Conservation (phyloP, 2,888 invertebrate genomes). For the Amphipyra tragopoginis region DNA sequence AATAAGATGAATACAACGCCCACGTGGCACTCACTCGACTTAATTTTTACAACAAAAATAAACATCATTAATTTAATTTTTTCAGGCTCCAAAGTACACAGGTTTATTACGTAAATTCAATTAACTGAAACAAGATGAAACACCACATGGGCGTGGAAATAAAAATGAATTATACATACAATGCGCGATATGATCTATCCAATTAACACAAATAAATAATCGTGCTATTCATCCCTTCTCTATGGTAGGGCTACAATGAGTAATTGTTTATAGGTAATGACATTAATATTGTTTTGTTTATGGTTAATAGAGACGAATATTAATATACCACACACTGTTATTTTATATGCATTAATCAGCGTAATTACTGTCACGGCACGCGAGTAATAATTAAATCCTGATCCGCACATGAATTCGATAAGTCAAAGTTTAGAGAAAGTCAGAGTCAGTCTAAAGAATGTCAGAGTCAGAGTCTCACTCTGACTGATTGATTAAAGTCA, state of each 20-base stretch:
- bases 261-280: conserved; percentile 12
- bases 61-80: conserved; percentile 9
- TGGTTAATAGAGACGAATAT: too few relatives aligned
- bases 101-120: conserved; percentile 43
- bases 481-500: too few relatives aligned
- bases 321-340: too few relatives aligned
- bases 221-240: conserved; percentile 66
- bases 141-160: conserved; percentile 35
- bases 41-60: neutral
- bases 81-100: conserved; percentile 3
- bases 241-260: conserved; percentile 33
- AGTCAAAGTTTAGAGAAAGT: too few relatives aligned
- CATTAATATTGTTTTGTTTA: too few relatives aligned
- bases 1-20: neutral
- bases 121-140: conserved; percentile 47
- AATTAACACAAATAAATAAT: conserved; percentile 70
- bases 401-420: too few relatives aligned
- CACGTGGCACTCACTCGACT: neutral
- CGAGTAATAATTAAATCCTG: too few relatives aligned
- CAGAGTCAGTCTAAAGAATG: too few relatives aligned
- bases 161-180: conserved; percentile 53
- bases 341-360: too few relatives aligned
- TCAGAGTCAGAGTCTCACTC: too few relatives aligned
- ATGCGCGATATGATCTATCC: conserved; percentile 55
- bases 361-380: too few relatives aligned